Conservation (phyloP, 1,140 invertebrate genomes). For the Drosophila pandora region DNA sequence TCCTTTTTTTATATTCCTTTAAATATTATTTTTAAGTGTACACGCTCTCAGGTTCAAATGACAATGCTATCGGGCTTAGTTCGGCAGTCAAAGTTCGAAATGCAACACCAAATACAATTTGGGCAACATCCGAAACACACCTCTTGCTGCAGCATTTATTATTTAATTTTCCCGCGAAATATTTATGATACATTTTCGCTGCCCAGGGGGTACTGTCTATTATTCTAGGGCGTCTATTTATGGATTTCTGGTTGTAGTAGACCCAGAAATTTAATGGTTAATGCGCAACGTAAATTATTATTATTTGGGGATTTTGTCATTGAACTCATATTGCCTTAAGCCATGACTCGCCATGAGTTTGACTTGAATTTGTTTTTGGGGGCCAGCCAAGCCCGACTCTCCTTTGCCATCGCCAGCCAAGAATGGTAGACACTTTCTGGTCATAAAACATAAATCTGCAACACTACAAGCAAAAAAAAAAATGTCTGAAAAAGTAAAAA, state of each 20-base stretch:
- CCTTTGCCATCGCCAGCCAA: conserved; percentile 6
- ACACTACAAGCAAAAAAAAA: conserved; percentile 23
- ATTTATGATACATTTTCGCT: conserved; percentile 49
- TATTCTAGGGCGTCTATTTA: not conserved
- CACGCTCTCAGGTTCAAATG: not conserved
- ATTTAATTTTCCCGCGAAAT: conserved; percentile 8
- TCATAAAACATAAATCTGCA: conserved; percentile 74
- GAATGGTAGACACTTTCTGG: conserved; percentile 52
- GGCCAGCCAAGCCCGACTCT: not conserved
- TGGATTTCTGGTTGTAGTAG: not conserved
- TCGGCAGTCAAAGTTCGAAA: conserved; percentile 20
- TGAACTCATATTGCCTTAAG: too few relatives aligned
- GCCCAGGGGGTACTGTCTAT: conserved; percentile 4
- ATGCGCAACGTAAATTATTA: too few relatives aligned
- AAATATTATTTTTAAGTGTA: not conserved
- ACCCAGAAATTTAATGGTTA: not conserved
- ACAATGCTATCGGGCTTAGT: not conserved
- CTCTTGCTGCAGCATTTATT: not conserved
- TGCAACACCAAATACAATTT: conserved; percentile 41
- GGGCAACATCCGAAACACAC: conserved; percentile 20
- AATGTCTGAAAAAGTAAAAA: conserved; percentile 20
- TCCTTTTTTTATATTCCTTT: not conserved
- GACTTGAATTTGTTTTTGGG: conserved; percentile 23
- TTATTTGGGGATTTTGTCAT: too few relatives aligned
- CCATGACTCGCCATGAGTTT: conserved; percentile 17